Evolutionary conservation across 2,113 vertebrate genomes (phyloP), one percentile per base, ranked within the genome.

Genomic region (Vicugna pacos): DNA sequence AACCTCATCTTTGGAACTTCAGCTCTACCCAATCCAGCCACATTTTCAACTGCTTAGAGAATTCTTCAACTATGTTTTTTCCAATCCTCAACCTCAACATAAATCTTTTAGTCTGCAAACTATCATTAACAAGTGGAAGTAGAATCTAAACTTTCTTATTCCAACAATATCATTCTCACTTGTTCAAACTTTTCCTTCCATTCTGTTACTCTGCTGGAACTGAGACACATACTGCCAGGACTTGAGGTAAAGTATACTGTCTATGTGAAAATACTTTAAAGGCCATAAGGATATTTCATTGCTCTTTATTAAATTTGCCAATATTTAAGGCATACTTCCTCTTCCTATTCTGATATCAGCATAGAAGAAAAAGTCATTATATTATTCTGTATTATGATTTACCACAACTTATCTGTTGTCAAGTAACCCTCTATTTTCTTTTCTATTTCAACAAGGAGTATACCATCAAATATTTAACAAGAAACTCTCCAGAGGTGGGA

Each of bases 31-130:
- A 87, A 79, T 46, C 7, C 24, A 80, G 56, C 15, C 22, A 73
- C 16, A 72, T 52, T 75, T 91, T 95, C 20, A 89, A 70, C 17
- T 76, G 62, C 67, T 82, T 80, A 91, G 19, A 84, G 42, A 79
- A 52, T 84, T 50, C 48, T 81, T 69, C 35, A 67, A 32, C 77
- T 72, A 9, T 48, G 35, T 62, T 38, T 46, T 4, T 38, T 83
- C 52, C 22, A 58, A 64, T 35, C 15, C 28, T 64, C 50, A 73
- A 58, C 22, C 30, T 90, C 52, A 89, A 42, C 3, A 60, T 38
- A 90, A 96, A 76, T 64, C 5, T n/a, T 79, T 95, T 69, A 77
- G 6, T 80, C 14, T 38, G 38, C 2, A 84, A 94, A 54, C 58
- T 65, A 35, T 70, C 22, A 83, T 50, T 88, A 60, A 58, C 20